Conservation (phyloP, 1,140 invertebrate species). For the Ceratitis capitata region DNA sequence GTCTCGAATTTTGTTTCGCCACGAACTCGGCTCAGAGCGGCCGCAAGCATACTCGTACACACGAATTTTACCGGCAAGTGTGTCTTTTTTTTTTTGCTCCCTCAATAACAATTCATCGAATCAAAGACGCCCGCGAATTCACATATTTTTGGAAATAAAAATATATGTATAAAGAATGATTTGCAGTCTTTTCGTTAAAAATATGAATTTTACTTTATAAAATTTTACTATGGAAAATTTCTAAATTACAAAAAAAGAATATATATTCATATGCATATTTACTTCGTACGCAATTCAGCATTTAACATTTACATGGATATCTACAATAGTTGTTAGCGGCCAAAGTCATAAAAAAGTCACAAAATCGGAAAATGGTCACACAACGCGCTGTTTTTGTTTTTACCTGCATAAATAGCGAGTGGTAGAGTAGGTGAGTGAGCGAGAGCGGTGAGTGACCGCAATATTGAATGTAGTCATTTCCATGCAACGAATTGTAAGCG, state of each 20-base stretch:
- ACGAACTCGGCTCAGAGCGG: constrained; percentile 22
- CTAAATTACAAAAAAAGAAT: neutral
- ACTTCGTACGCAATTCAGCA: too few species aligned
- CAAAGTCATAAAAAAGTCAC: constrained; percentile 14
- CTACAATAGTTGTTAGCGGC: neutral
- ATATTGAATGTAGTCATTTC: too few species aligned
- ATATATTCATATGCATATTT: neutral
- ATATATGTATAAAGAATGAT: neutral
- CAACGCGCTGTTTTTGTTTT: neutral
- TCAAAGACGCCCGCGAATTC: neutral
- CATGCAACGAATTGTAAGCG: neutral
- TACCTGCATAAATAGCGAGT: neutral
- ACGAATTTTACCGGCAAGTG: neutral
- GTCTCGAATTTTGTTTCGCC: neutral
- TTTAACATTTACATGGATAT: neutral
- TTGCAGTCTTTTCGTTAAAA: neutral
- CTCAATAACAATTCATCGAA: neutral
- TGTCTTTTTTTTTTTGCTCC: neutral
- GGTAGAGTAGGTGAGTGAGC: neutral
- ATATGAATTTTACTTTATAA: neutral
- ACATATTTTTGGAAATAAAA: neutral
- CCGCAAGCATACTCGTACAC: too few species aligned
- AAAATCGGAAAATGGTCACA: neutral
- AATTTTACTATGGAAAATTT: neutral
- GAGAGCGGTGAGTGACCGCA: constrained; percentile 2